These are phyloP conservation scores for Rhynchotus rufescens DNA, from an alignment of 2,797 vertebrate genomes.

Conservation along the genomic window DNA sequence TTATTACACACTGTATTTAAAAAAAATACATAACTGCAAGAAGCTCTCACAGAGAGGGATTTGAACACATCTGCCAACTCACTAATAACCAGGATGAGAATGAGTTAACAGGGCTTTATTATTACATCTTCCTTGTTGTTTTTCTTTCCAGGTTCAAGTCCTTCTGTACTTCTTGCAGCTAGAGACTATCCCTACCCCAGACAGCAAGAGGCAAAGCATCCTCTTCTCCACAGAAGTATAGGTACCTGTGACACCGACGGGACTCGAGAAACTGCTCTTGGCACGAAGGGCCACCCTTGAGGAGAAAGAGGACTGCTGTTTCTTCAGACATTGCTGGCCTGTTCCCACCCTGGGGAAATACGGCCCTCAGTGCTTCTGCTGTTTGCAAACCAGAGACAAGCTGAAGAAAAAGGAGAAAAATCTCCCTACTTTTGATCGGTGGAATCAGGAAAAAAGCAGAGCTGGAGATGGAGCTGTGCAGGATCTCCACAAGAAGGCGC, in stretches of 20 bases:
- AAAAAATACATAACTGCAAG: neutral
- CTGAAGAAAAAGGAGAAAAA: neutral
- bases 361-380: neutral
- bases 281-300: neutral
- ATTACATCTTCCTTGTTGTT: neutral
- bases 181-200: constrained; percentile 91
- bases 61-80: neutral
- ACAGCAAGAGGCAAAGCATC: constrained; percentile 94
- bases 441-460: neutral
- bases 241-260: neutral
- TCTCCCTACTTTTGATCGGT: neutral
- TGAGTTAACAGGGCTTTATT: neutral
- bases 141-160: constrained; percentile 89
- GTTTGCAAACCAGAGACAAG: constrained; percentile 20
- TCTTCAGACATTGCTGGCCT: constrained; percentile 7
- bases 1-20: neutral
- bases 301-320: neutral
- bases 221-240: constrained; percentile 94
- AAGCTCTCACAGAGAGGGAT: neutral
- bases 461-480: neutral
- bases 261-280: neutral
- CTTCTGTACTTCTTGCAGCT: constrained; percentile 94
- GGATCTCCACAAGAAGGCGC: constrained; percentile 61
- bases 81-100: neutral
- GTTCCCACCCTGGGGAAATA: neutral